Conservation (phyloP, 2,888 invertebrate genomes). For the Eueremaeus valkanovi region DNA sequence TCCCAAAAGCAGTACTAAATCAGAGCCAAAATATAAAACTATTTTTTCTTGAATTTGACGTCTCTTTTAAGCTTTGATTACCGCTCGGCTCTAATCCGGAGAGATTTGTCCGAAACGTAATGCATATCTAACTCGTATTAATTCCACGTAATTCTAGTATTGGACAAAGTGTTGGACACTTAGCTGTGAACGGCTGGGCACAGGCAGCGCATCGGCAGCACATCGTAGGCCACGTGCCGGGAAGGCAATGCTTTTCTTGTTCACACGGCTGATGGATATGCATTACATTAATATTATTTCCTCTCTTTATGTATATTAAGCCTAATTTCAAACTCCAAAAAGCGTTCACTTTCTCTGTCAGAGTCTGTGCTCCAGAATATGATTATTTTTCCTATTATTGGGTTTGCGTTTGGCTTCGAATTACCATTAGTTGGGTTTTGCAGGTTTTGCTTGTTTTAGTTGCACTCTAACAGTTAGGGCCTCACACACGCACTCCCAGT, state of each 20-base stretch:
- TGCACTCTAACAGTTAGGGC: not conserved
- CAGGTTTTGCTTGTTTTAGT: not conserved
- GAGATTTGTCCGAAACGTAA: constrained; percentile 10
- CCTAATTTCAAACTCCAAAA: not conserved
- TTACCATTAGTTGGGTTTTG: constrained; percentile 28
- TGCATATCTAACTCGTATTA: constrained; percentile 22
- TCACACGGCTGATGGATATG: constrained; percentile 28
- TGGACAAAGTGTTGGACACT: constrained; percentile 1
- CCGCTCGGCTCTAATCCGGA: constrained; percentile 1
- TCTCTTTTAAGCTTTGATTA: constrained; percentile 29
- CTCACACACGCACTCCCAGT: not conserved
- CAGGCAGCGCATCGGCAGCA: not conserved
- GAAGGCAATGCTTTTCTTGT: constrained; percentile 29
- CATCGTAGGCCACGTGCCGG: constrained; percentile 19
- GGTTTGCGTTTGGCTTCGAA: not conserved
- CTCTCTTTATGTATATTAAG: constrained; percentile 24
- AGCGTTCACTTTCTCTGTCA: constrained; percentile 6
- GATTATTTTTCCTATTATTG: not conserved
- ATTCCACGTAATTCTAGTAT: too few species aligned
- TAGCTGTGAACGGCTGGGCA: not conserved
- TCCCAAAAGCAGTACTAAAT: constrained; percentile 25
- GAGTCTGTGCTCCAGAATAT: constrained; percentile 7
- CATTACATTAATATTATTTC: constrained; percentile 36
- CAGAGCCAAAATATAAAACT: not conserved
- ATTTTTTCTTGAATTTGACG: constrained; percentile 7